phyloP scores from a whole-genome alignment of 2,888 invertebrate genomes.

The Drosophila kanekoi region DNA sequence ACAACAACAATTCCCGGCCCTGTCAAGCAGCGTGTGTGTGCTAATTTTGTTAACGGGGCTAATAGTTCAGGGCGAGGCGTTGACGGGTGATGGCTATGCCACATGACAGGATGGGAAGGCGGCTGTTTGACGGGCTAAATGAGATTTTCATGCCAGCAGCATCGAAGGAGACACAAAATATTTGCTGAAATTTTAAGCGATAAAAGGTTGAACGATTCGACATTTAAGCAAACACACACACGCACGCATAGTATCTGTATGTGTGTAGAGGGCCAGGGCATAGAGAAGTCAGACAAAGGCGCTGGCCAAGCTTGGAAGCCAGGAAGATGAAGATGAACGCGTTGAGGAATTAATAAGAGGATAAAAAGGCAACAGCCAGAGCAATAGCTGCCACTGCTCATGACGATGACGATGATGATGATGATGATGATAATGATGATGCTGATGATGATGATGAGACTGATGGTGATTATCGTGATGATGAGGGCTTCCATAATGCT shows the following conservation, averaged over 20 bases:
- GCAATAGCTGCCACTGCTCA: slow-evolving; percentile 15
- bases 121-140: slow-evolving; percentile 54
- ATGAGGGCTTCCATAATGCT: slow-evolving; percentile 12
- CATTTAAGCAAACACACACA: slow-evolving; percentile 25
- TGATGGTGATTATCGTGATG: slow-evolving; percentile 3
- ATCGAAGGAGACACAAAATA: slow-evolving; percentile 46
- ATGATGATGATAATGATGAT: slow-evolving; percentile 5
- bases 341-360: slow-evolving; percentile 68
- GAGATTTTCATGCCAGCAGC: slow-evolving; percentile 58
- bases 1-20: slow-evolving; percentile 13
- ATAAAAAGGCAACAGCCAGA: slow-evolving; percentile 33
- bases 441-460: slow-evolving; percentile 18
- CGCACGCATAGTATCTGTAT: no score
- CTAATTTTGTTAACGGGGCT: slow-evolving; percentile 69
- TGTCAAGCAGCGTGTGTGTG: slow-evolving; percentile 34
- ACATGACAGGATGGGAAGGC: slow-evolving; percentile 31
- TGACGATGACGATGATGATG: slow-evolving; percentile 14
- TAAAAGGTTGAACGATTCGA: slow-evolving; percentile 71
- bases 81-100: slow-evolving; percentile 47
- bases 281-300: slow-evolving; percentile 28
- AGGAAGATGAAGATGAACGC: slow-evolving; percentile 73
- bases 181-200: slow-evolving; percentile 70
- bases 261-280: no score
- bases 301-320: slow-evolving; percentile 60
- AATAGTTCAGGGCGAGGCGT: slow-evolving; percentile 60